Evolutionary conservation across 1,140 invertebrate species (phyloP), one percentile per base, ranked within the genome.

Genomic region (Hyles vespertilio): DNA sequence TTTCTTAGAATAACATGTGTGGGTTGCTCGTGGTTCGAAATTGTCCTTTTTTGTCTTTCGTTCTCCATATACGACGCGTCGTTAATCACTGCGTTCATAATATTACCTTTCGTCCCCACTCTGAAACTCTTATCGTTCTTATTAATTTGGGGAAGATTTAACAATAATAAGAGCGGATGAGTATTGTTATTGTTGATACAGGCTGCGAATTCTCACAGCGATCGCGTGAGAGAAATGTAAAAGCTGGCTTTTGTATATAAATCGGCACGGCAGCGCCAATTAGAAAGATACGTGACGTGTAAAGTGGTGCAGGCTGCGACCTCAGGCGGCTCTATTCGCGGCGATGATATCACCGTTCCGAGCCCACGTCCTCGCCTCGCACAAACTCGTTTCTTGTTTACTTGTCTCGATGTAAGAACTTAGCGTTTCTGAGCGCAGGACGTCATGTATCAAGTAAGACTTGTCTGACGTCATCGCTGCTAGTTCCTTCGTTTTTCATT

Each of bases 331-430:
- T 57, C 59, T 87, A 87, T 81, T 80, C 71, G 70, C 72, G 74
- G 77, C 81, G 84, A 68, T 87, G 84, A 87, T 87, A 79, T 87
- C 84, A 87, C 72, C 79, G 72, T 43, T 12, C 52, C 48, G 60
- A 67, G 71, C 80, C 78, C 75, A 83, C 83, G 81, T 83, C 81
- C 80, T 84, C 81, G 81, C 79, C 80, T 84, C 83, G 80, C 76
- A 77, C 69, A 83, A 86, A 87, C 84, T 79, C 72, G 84, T 87
- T 87, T 87, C 71, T 76, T 87, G 79, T 87, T 87, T 87, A 83
- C 84, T 83, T 70, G 73, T 57, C 61, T 64, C 70, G 66, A 75
- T 74, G 76, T 77, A 72, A 73, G 59, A 77, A 77, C 75, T 83
- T 78, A 76, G 75, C 70, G 73, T 72, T 79, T 66, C 61, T 62